Conservation (phyloP, 1,140 invertebrate species). For the Aporrectodea caliginosa region DNA sequence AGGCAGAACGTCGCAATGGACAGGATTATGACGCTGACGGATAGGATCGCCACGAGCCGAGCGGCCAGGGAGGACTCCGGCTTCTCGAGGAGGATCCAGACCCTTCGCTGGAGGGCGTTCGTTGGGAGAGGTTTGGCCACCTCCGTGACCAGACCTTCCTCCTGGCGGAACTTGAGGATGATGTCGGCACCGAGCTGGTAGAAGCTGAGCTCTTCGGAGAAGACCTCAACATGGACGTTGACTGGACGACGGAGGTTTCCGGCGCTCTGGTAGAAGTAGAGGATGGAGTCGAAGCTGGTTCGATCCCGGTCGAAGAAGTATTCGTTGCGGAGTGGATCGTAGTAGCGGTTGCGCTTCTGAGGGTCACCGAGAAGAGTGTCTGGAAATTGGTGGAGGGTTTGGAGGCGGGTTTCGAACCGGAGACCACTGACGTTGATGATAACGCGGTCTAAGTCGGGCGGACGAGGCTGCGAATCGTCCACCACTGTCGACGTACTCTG, state of each 20-base stretch:
- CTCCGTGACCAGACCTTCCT: constrained; percentile 50
- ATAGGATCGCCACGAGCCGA: constrained; percentile 97
- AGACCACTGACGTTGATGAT: constrained; percentile 97
- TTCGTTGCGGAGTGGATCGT: constrained; percentile 94
- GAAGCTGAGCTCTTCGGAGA: constrained; percentile 53
- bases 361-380: constrained; percentile 96
- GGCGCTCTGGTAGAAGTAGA: constrained; percentile 99
- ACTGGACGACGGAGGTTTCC: constrained; percentile 91
- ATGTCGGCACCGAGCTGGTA: constrained; percentile 49
- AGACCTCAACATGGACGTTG: constrained; percentile 80
- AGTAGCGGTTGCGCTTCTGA: constrained; percentile 74
- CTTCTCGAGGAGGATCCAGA: constrained; percentile 97
- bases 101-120: constrained; percentile 39
- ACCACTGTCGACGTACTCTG: too few relatives aligned
- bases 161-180: constrained; percentile 50
- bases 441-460: constrained; percentile 66
- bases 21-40: constrained; percentile 92
- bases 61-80: constrained; percentile 98
- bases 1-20: constrained; percentile 99
- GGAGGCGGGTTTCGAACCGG: constrained; percentile 95
- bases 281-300: constrained; percentile 79
- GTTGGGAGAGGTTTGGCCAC: constrained; percentile 44
- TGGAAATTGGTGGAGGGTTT: constrained; percentile 70
- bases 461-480: too few relatives aligned
- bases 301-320: constrained; percentile 99